Conservation (phyloP, 2,797 vertebrate species). For the Silurus lanzhouensis region DNA sequence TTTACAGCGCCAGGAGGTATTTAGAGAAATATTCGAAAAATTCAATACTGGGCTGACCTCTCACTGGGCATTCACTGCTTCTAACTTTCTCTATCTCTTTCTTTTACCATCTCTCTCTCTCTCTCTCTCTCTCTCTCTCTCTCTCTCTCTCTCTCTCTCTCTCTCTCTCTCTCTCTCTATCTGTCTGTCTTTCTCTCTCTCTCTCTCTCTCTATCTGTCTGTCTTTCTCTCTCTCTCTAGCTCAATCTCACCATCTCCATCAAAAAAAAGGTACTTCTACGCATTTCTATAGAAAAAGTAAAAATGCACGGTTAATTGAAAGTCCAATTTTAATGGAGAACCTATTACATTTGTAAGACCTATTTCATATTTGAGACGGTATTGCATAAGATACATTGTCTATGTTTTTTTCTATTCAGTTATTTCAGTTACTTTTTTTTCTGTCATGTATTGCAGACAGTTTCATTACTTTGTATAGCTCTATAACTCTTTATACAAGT, state of each 20-base stretch:
- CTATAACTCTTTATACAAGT: neutral
- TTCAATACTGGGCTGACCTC: slow-evolving; percentile 95
- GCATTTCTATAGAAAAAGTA: slow-evolving; percentile 1
- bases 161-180: neutral
- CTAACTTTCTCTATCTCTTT: slow-evolving; percentile 68
- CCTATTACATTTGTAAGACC: neutral
- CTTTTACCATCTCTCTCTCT: slow-evolving; percentile 55
- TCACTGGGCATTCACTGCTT: slow-evolving; percentile 83
- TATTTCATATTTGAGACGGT: neutral
- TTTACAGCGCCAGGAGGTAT: slow-evolving; percentile 99
- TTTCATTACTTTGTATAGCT: slow-evolving; percentile 9
- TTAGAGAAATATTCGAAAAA: slow-evolving; percentile 95
- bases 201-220: slow-evolving; percentile 13
- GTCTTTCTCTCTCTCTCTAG: neutral
- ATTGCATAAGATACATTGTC: neutral
- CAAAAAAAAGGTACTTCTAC: slow-evolving; percentile 10
- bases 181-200: slow-evolving; percentile 16
- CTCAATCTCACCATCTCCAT: slow-evolving; percentile 13
- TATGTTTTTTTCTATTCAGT: neutral
- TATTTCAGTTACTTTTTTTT: slow-evolving; percentile 12
- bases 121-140: slow-evolving; percentile 29
- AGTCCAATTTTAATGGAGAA: slow-evolving; percentile 20
- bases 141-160: slow-evolving; percentile 17
- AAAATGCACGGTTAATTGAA: slow-evolving; percentile 22
- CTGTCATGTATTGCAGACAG: neutral